Conservation (phyloP, 2,113 vertebrate genomes). For the Podarcis cretensis region DNA sequence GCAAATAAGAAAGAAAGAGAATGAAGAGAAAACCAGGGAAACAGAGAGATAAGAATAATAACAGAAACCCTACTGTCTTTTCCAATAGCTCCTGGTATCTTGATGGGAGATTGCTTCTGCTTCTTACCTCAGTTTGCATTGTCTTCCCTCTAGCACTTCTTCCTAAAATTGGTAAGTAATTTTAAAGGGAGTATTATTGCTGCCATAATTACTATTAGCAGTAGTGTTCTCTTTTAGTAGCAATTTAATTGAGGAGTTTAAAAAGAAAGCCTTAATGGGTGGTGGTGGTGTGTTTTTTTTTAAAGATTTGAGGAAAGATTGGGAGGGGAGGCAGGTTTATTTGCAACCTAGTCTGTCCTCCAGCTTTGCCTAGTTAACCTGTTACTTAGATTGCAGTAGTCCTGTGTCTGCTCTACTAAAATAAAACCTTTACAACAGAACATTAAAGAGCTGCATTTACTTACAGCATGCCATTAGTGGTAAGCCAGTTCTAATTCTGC, state of each 20-base stretch:
- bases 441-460: conserved; percentile 83
- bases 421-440: conserved; percentile 84
- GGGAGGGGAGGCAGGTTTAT: conserved; percentile 51
- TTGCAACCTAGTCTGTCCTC: conserved; percentile 70
- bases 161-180: conserved; percentile 91
- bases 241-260: conserved; percentile 63
- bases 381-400: conserved; percentile 80
- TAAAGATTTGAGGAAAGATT: conserved; percentile 1
- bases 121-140: conserved; percentile 84
- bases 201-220: conserved; percentile 34
- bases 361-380: conserved; percentile 79
- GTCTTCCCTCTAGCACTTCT: conserved; percentile 91
- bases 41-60: too few relatives aligned
- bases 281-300: conserved; percentile 54
- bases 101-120: conserved; percentile 82
- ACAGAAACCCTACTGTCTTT: conserved; percentile 36
- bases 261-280: conserved; percentile 62
- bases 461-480: conserved; percentile 81
- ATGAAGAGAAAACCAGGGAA: too few relatives aligned
- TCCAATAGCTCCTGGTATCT: conserved; percentile 87
- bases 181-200: conserved; percentile 51
- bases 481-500: conserved; percentile 82
- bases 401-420: conserved; percentile 83
- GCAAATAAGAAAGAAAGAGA: too few relatives aligned
- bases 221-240: conserved; percentile 64